Conservation (phyloP, 2,113 vertebrate genomes). For the Balaenoptera acutorostrata region DNA sequence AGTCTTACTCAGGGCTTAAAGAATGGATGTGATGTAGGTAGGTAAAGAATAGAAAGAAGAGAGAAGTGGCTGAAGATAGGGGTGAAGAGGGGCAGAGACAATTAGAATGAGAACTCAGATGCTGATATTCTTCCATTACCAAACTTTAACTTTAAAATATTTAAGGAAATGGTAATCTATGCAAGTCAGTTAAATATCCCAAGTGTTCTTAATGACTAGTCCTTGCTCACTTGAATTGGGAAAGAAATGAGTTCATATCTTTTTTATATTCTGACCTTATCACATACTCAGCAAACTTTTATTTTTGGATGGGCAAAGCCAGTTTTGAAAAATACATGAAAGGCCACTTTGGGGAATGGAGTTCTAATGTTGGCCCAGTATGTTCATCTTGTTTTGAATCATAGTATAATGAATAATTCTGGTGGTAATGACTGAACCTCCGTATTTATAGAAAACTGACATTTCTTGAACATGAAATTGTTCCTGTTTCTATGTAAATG, state of each 20-base stretch:
- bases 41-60: neutral
- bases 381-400: slow-evolving; percentile 65
- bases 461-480: slow-evolving; percentile 69
- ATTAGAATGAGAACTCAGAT: neutral
- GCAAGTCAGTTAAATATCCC: neutral
- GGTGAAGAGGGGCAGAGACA: neutral
- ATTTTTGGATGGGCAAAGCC: slow-evolving; percentile 36
- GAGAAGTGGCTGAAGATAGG: neutral
- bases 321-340: slow-evolving; percentile 52
- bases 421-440: slow-evolving; percentile 71
- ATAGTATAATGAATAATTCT: slow-evolving; percentile 69
- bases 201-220: neutral
- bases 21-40: neutral
- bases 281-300: neutral
- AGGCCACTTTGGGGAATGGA: slow-evolving; percentile 34
- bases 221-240: neutral
- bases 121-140: neutral
- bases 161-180: neutral
- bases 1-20: neutral
- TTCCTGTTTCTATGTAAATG: slow-evolving; percentile 65
- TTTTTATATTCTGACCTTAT: slow-evolving; percentile 10
- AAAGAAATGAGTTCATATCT: neutral
- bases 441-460: slow-evolving; percentile 76
- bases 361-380: slow-evolving; percentile 41
- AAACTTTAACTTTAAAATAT: neutral